Conservation (phyloP, 2,113 vertebrate species). For the Brachionichthys hirsutus region DNA sequence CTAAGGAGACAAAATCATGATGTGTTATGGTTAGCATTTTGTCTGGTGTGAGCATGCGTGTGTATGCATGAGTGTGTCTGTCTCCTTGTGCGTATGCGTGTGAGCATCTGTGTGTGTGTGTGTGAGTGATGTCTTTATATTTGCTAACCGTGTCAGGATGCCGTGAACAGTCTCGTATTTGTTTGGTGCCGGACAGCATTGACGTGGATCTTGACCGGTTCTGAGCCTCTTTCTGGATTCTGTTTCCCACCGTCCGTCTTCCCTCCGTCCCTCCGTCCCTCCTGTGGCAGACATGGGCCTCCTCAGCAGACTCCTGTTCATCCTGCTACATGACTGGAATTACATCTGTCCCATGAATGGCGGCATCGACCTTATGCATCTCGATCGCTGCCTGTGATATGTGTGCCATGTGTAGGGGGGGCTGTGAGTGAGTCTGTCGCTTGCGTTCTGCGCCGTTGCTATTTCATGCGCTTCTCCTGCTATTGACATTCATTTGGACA, state of each 20-base stretch:
- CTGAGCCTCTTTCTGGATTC: constrained; percentile 57
- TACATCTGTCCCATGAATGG: constrained; percentile 61
- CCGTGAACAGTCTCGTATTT: constrained; percentile 37
- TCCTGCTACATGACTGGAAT: constrained; percentile 77
- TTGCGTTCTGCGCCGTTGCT: constrained; percentile 7
- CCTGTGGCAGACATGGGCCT: constrained; percentile 74
- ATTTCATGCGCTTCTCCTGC: constrained; percentile 16
- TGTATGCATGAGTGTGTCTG: constrained; percentile 32
- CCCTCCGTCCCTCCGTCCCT: constrained; percentile 55
- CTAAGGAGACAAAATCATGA: constrained; percentile 60
- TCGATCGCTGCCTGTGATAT: constrained; percentile 30
- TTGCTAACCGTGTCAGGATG: constrained; percentile 59
- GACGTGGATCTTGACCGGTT: constrained; percentile 53
- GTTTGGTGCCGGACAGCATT: constrained; percentile 48
- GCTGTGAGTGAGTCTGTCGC: constrained; percentile 7
- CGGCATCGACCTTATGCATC: constrained; percentile 45
- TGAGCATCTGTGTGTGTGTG: constrained; percentile 21
- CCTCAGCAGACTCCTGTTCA: constrained; percentile 71
- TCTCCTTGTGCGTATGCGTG: constrained; percentile 1
- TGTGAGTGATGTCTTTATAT: constrained; percentile 38
- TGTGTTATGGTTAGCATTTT: constrained; percentile 72
- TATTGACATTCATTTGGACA: constrained; percentile 43
- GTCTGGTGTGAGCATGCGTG: constrained; percentile 52
- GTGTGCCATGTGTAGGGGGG: constrained; percentile 28
- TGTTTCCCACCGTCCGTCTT: constrained; percentile 41